Conservation (phyloP, 2,797 vertebrate species). For the Diglossa cyanea region DNA sequence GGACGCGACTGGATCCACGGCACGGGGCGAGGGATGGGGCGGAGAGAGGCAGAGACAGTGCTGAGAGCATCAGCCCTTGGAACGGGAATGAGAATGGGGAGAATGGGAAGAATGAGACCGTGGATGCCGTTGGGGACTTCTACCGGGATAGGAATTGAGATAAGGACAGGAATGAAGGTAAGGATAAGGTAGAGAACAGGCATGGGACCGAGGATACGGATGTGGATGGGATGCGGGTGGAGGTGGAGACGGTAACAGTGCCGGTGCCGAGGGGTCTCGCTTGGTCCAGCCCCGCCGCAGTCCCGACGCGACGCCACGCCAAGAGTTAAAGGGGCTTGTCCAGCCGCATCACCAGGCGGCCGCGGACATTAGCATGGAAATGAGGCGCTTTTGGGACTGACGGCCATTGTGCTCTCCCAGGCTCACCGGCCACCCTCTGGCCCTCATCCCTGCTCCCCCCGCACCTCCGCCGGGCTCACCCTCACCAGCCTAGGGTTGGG, state of each 20-base stretch:
- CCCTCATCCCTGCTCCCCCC: not conserved
- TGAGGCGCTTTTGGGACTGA: conserved; percentile 55
- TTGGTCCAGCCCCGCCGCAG: not conserved
- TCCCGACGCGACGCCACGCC: not conserved
- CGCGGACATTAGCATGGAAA: conserved; percentile 62
- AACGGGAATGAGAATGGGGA: not conserved
- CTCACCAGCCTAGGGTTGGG: not conserved
- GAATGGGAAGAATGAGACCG: not conserved
- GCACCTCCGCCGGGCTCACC: not conserved
- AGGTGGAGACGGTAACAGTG: not conserved
- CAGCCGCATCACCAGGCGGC: conserved; percentile 6
- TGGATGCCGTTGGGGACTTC: not conserved
- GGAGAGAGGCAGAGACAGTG: not conserved
- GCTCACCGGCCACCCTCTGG: not conserved
- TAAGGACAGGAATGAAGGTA: not conserved
- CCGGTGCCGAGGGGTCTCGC: not conserved
- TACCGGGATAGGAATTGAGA: not conserved
- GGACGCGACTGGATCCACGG: not conserved
- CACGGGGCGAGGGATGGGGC: not conserved
- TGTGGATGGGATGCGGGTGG: not conserved
- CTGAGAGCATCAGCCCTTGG: not conserved
- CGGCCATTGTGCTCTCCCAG: conserved; percentile 27
- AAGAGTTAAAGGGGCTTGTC: conserved; percentile 62
- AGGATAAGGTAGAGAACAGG: not conserved
- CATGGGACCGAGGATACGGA: not conserved